Evolutionary conservation across 1,140 invertebrate species (phyloP).

Genomic region (Phymastichus coffea): DNA sequence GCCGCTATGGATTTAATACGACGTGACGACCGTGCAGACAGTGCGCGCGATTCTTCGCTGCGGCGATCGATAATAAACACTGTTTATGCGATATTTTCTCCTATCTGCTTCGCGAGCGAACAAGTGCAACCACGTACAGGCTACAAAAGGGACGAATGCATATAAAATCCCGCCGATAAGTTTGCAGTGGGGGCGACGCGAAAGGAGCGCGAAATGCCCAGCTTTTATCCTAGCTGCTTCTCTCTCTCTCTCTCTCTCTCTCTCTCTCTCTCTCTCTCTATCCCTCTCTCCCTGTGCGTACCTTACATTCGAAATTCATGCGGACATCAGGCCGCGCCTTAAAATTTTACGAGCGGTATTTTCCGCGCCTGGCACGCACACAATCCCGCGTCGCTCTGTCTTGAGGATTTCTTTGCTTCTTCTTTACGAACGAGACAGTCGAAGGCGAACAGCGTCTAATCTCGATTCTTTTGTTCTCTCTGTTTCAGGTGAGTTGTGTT

Average conservation of each 20-base stretch:
- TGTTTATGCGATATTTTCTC: too few species aligned
- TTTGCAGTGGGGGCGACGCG: not conserved
- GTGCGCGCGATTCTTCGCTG: too few species aligned
- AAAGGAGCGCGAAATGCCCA: not conserved
- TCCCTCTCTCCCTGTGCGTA: not conserved
- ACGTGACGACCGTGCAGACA: too few species aligned
- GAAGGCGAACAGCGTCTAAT: not conserved
- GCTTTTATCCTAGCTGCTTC: slow-evolving; percentile 1
- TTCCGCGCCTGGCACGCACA: not conserved
- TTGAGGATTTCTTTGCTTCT: not conserved
- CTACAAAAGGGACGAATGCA: not conserved
- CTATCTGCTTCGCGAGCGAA: too few species aligned
- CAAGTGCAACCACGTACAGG: too few species aligned
- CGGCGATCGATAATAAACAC: too few species aligned
- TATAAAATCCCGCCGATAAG: too few species aligned
- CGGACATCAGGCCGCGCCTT: slow-evolving; percentile 1
- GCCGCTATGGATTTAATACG: too few species aligned
- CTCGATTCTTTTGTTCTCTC: not conserved
- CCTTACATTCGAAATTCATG: slow-evolving; percentile 11
- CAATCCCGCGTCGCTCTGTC: not conserved
- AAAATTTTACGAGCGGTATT: slow-evolving; percentile 21
- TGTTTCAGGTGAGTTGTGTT: slow-evolving; percentile 16
- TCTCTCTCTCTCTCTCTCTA: too few species aligned
- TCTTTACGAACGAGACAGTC: not conserved
- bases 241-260: not conserved